Conservation (phyloP, 2,797 vertebrate species). For the Perodicticus potto region DNA sequence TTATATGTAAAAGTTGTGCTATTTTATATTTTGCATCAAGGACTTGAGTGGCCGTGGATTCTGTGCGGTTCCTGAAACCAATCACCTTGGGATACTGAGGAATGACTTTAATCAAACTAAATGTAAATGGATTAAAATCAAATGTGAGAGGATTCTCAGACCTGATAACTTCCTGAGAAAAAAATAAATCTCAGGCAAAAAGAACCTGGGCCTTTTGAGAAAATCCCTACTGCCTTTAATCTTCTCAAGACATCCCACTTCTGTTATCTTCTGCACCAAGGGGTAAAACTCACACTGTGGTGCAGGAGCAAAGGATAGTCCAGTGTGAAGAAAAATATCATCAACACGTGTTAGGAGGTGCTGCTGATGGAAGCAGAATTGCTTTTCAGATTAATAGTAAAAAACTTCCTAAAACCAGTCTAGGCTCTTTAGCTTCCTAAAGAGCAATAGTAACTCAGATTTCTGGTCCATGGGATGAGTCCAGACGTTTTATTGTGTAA, state of each 20-base stretch:
- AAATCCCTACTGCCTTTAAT: neutral
- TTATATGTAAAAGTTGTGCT: neutral
- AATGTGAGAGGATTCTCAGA: neutral
- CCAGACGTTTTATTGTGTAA: neutral
- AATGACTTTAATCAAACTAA: neutral
- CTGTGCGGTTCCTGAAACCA: neutral
- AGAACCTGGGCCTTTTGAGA: neutral
- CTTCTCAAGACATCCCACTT: neutral
- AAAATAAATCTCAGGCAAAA: neutral
- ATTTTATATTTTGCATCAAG: neutral
- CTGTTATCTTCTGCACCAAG: neutral
- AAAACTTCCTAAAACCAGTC: constrained; percentile 26
- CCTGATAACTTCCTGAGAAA: neutral
- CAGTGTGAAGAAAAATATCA: neutral
- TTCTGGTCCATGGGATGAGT: neutral
- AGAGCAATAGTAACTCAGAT: neutral
- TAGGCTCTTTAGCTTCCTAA: neutral
- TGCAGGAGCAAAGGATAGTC: neutral
- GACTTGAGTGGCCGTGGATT: neutral
- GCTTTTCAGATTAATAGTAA: constrained; percentile 41
- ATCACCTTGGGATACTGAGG: neutral
- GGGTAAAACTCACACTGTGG: neutral
- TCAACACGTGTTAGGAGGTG: neutral
- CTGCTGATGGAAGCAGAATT: constrained; percentile 7
- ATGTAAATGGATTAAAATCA: neutral